These are phyloP conservation scores for Nineta flava DNA, from an alignment of 2,888 invertebrate species.

Conservation along the genomic window DNA sequence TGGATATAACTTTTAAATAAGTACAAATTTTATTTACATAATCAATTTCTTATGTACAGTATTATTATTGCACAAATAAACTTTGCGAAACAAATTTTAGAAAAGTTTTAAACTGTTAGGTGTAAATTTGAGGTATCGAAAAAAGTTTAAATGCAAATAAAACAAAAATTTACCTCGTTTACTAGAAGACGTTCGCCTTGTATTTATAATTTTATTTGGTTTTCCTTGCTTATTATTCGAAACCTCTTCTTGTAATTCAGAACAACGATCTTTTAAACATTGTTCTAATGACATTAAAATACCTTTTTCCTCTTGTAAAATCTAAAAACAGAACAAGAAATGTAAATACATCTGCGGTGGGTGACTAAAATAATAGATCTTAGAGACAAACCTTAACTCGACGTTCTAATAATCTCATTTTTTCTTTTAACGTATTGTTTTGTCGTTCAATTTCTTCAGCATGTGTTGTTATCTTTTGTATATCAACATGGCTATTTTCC, in stretches of 20 bases:
- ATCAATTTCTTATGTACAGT: no score
- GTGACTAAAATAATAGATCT: no score
- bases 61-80: no score
- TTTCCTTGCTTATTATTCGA: slow-evolving; percentile 27
- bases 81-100: no score
- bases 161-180: slow-evolving; percentile 28
- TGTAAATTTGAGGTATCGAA: not conserved
- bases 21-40: no score
- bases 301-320: slow-evolving; percentile 62
- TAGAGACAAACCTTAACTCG: slow-evolving; percentile 52
- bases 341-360: no score
- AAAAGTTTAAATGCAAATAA: not conserved
- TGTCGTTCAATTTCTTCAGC: slow-evolving; percentile 54
- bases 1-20: no score
- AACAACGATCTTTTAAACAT: slow-evolving; percentile 58
- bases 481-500: slow-evolving; percentile 62
- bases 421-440: slow-evolving; percentile 44
- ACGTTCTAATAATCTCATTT: slow-evolving; percentile 52
- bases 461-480: slow-evolving; percentile 54
- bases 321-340: slow-evolving; percentile 30
- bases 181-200: slow-evolving; percentile 35
- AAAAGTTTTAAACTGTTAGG: no score
- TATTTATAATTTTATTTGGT: slow-evolving; percentile 19
- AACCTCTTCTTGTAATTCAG: slow-evolving; percentile 57
- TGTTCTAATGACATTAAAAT: slow-evolving; percentile 56